phyloP scores from a whole-genome alignment of 1,140 invertebrate genomes.

The Musca domestica region DNA sequence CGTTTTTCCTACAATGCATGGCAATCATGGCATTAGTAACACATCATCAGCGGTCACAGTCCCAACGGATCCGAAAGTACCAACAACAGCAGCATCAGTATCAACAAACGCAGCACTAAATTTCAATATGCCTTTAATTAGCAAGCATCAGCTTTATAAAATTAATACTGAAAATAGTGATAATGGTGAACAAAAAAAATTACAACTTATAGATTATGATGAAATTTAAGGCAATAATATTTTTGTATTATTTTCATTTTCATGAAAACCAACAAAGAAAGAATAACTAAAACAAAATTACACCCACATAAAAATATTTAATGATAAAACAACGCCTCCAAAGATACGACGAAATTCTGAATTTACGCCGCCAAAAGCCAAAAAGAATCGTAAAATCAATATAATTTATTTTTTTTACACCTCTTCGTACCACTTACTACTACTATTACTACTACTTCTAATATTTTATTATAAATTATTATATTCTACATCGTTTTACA shows the following conservation, averaged over 20 bases:
- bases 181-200: conserved; percentile 17
- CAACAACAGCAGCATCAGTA: background rate
- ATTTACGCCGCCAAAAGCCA: conserved; percentile 22
- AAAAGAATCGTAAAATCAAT: conserved; percentile 6
- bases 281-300: background rate
- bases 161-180: conserved; percentile 8
- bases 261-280: background rate
- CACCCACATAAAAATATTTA: background rate
- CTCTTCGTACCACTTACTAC: conserved; percentile 14
- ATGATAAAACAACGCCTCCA: conserved; percentile 15
- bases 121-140: conserved; percentile 20
- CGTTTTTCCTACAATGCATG: conserved; percentile 4
- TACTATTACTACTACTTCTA: conserved; percentile 8
- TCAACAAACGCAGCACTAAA: background rate
- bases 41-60: conserved; percentile 27
- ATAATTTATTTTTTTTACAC: conserved; percentile 16
- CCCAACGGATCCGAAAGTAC: background rate
- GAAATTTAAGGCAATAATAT: conserved; percentile 22
- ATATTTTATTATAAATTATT: conserved; percentile 19
- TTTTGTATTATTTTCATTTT: conserved; percentile 20
- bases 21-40: too few species aligned
- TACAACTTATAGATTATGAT: conserved; percentile 20
- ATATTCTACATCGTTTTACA: conserved; percentile 21
- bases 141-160: conserved; percentile 17
- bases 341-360: conserved; percentile 20